Conservation (phyloP, 1,140 invertebrate genomes). For the Acromyrmex echinatior region DNA sequence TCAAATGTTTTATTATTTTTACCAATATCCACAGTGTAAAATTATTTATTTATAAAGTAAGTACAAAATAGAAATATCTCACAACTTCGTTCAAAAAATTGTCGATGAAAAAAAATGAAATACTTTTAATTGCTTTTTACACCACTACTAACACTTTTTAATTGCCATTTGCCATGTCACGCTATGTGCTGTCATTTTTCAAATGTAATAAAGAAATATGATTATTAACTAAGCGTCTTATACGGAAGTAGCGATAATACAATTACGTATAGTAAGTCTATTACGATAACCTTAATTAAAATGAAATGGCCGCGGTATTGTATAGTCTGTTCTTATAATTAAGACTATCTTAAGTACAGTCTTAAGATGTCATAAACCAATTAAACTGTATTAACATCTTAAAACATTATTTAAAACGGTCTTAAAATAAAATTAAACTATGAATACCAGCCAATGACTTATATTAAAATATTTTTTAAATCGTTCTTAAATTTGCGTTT, state of each 20-base stretch:
- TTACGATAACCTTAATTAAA: neutral
- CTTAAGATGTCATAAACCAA: too few species aligned
- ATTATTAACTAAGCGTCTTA: neutral
- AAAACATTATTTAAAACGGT: too few species aligned
- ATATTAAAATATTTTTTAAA: neutral
- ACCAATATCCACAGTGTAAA: neutral
- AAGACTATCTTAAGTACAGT: too few species aligned
- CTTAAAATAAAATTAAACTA: too few species aligned
- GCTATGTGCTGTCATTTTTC: neutral
- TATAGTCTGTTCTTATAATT: too few species aligned
- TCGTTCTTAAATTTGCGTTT: neutral
- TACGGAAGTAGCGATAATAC: slow-evolving; percentile 7
- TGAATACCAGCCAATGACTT: neutral
- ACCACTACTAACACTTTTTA: neutral
- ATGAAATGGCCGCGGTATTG: too few species aligned
- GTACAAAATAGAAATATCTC: neutral
- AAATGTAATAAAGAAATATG: neutral
- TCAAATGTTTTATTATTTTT: slow-evolving; percentile 10
- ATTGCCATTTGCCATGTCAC: neutral
- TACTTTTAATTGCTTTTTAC: slow-evolving; percentile 18
- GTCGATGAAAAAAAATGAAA: neutral
- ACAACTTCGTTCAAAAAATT: neutral
- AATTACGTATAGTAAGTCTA: neutral
- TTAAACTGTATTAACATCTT: too few species aligned
- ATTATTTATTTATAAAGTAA: neutral